phyloP scores from a whole-genome alignment of 2,113 vertebrate species.

The Coryphaenoides rupestris region DNA sequence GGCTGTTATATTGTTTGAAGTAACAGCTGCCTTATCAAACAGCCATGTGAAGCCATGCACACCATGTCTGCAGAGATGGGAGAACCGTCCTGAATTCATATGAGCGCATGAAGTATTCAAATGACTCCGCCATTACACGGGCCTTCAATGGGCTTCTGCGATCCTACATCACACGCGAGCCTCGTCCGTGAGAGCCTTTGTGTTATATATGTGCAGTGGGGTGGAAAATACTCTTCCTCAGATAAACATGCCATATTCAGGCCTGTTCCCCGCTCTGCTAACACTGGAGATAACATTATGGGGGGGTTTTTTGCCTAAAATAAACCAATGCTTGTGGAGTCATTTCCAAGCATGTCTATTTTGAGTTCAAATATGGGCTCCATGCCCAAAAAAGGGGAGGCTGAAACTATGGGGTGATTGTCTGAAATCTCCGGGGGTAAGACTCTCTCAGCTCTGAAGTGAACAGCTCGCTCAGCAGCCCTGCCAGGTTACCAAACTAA shows the following conservation, averaged over 20 bases:
- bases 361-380: constrained; percentile 3
- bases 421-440: constrained; percentile 52
- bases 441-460: constrained; percentile 34
- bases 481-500: constrained; percentile 55
- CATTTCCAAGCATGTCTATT: constrained; percentile 36
- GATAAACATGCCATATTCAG: constrained; percentile 25
- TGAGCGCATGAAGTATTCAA: constrained; percentile 17
- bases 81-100: constrained; percentile 22
- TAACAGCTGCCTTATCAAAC: neutral
- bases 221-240: constrained; percentile 21
- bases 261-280: constrained; percentile 28
- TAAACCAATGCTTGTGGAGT: constrained; percentile 30
- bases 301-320: constrained; percentile 6
- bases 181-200: constrained; percentile 33
- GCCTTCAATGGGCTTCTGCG: constrained; percentile 21
- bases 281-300: constrained; percentile 36
- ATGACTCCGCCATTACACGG: constrained; percentile 18
- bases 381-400: constrained; percentile 32
- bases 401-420: constrained; percentile 39
- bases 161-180: constrained; percentile 28
- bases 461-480: constrained; percentile 59
- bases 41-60: constrained; percentile 19
- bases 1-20: constrained; percentile 12
- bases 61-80: constrained; percentile 22
- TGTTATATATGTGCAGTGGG: constrained; percentile 23